Evolutionary conservation across 2,113 vertebrate genomes (phyloP).

Genomic region (Mastomys coucha): DNA sequence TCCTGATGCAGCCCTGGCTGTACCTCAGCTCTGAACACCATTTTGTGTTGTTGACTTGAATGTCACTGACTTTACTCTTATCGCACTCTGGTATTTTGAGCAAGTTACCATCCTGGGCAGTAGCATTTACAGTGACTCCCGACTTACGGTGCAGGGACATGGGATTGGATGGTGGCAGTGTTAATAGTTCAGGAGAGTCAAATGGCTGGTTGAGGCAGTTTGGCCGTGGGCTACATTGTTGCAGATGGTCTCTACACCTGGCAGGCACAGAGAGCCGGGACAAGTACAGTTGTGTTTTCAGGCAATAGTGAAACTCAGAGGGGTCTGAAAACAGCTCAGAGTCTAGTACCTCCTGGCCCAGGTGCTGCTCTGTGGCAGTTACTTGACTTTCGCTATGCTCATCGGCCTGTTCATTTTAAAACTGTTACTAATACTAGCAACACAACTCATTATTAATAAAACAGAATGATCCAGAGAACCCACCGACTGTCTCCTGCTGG

Average conservation of each 20-base stretch:
- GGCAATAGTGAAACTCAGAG: conserved; percentile 64
- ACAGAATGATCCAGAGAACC: neutral
- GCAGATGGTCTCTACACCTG: conserved; percentile 82
- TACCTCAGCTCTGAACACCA: neutral
- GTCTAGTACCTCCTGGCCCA: neutral
- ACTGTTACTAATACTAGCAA: neutral
- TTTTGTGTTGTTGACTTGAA: neutral
- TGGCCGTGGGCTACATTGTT: conserved; percentile 51
- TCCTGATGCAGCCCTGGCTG: no score
- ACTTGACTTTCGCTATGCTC: neutral
- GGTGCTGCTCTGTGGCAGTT: neutral
- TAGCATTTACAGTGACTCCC: neutral
- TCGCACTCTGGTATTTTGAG: neutral
- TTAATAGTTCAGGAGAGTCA: conserved; percentile 12
- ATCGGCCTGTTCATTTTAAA: neutral
- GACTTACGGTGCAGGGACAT: neutral
- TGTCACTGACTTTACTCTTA: neutral
- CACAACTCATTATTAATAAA: neutral
- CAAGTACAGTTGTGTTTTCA: conserved; percentile 73
- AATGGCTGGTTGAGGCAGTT: conserved; percentile 57
- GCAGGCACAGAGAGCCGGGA: conserved; percentile 40
- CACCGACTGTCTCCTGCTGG: neutral
- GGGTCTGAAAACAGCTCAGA: conserved; percentile 61
- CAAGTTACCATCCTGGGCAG: neutral
- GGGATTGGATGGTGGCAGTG: neutral